Conservation (phyloP, 2,888 invertebrate genomes). For the Coleophora flavipennella region DNA sequence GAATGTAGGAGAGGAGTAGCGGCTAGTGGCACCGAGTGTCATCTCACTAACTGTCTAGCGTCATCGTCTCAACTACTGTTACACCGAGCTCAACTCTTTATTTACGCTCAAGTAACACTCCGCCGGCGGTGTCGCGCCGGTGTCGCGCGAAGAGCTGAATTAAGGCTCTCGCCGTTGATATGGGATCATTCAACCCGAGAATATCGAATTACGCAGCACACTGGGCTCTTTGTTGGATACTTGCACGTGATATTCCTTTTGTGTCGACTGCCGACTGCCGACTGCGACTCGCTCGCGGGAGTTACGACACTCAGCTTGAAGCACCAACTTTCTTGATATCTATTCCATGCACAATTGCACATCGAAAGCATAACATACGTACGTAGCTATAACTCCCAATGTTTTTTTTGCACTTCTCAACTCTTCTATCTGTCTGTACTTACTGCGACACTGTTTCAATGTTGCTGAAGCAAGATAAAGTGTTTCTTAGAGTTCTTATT, state of each 20-base stretch:
- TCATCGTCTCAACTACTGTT: conserved; percentile 62
- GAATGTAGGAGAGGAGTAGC: conserved; percentile 29
- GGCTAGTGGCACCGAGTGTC: conserved; percentile 54
- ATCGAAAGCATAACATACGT: no score
- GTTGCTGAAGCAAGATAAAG: conserved; percentile 6
- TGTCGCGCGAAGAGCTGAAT: conserved; percentile 64
- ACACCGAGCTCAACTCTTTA: conserved; percentile 67
- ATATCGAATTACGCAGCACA: conserved; percentile 67
- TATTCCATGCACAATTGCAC: conserved; percentile 2
- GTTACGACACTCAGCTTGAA: not conserved
- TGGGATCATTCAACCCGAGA: conserved; percentile 70
- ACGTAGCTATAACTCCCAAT: conserved; percentile 18
- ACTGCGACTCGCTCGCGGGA: conserved; percentile 15
- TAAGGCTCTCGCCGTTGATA: conserved; percentile 67
- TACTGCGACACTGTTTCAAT: conserved; percentile 8
- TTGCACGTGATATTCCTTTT: conserved; percentile 66
- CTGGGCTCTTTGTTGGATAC: conserved; percentile 63
- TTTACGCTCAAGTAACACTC: conserved; percentile 71
- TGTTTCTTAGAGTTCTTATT: conserved; percentile 22
- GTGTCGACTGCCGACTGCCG: conserved; percentile 19
- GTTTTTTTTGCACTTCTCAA: conserved; percentile 13
- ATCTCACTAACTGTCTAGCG: conserved; percentile 63
- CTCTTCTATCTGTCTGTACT: conserved; percentile 7
- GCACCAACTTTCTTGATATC: conserved; percentile 8
- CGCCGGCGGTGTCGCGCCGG: conserved; percentile 55